phyloP scores from a whole-genome alignment of 2,888 invertebrate species.

The Spisula subtruncata region DNA sequence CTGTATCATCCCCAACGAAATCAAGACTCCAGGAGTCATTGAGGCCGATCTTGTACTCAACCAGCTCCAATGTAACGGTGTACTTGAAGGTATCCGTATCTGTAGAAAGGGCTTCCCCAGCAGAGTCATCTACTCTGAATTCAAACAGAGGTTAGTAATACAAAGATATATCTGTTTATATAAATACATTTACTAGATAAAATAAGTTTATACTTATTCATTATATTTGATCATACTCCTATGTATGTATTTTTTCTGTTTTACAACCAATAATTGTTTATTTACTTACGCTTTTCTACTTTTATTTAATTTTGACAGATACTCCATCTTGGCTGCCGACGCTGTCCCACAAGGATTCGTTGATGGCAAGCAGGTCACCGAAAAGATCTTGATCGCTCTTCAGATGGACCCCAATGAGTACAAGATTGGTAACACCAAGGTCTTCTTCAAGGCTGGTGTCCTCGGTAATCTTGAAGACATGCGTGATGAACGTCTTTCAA shows the following conservation, averaged over 20 bases:
- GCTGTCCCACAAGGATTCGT: slow-evolving; percentile 89
- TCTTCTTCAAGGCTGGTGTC: slow-evolving; percentile 99
- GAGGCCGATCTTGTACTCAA: slow-evolving; percentile 99
- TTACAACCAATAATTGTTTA: background rate
- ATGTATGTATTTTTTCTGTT: background rate
- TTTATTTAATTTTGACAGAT: slow-evolving; percentile 87
- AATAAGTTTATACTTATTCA: too few relatives aligned
- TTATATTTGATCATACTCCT: too few relatives aligned
- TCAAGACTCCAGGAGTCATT: slow-evolving; percentile 92
- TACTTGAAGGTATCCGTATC: slow-evolving; percentile 99
- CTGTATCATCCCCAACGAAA: slow-evolving; percentile 99
- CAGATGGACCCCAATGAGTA: slow-evolving; percentile 97
- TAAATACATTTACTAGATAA: background rate
- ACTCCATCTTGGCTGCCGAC: slow-evolving; percentile 99
- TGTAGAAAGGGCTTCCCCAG: slow-evolving; percentile 99
- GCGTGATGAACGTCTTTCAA: slow-evolving; percentile 98
- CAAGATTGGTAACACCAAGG: slow-evolving; percentile 99
- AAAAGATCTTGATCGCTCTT: slow-evolving; percentile 88
- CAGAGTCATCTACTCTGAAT: slow-evolving; percentile 99
- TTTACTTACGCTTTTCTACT: background rate
- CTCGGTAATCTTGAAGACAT: slow-evolving; percentile 99
- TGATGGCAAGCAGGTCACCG: slow-evolving; percentile 91
- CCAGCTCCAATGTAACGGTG: slow-evolving; percentile 99
- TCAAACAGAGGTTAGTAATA: slow-evolving; percentile 97
- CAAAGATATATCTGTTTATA: background rate